Evolutionary conservation across 2,888 invertebrate genomes (phyloP).

Genomic region (Trichacis sp.): DNA sequence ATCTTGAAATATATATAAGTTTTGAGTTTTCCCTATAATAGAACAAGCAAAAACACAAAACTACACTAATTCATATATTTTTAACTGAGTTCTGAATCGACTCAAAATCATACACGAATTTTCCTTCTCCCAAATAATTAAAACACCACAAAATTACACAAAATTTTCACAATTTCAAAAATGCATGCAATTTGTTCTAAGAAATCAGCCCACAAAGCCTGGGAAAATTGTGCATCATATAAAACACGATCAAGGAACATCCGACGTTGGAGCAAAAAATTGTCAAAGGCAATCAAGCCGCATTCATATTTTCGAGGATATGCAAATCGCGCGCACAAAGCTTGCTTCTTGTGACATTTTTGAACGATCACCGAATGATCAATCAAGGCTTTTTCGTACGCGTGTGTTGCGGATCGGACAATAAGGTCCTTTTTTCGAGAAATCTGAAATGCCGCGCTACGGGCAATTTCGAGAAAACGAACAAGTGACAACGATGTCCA

Average conservation of each 20-base stretch:
- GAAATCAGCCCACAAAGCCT: no score
- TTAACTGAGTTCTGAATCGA: no score
- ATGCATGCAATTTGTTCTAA: no score
- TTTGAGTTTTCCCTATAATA: no score
- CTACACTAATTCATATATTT: no score
- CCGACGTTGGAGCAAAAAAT: background rate
- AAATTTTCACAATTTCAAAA: no score
- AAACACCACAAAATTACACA: no score
- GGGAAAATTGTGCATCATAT: background rate
- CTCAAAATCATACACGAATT: no score
- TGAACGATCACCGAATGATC: conserved; percentile 53
- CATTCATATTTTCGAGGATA: conserved; percentile 52
- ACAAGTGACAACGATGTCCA: no score
- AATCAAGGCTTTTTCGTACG: conserved; percentile 48
- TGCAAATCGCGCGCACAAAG: conserved; percentile 56
- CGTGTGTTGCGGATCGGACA: conserved; percentile 24
- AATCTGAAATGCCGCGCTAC: conserved; percentile 19
- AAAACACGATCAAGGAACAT: background rate
- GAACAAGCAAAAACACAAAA: no score
- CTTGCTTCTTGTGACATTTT: conserved; percentile 33
- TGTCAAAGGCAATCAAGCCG: conserved; percentile 56
- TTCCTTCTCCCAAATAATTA: no score
- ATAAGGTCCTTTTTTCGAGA: conserved; percentile 23
- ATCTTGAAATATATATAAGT: no score
- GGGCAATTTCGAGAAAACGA: background rate